These are phyloP conservation scores for Drosophila murphyi DNA, from an alignment of 1,140 invertebrate species.

Conservation along the genomic window DNA sequence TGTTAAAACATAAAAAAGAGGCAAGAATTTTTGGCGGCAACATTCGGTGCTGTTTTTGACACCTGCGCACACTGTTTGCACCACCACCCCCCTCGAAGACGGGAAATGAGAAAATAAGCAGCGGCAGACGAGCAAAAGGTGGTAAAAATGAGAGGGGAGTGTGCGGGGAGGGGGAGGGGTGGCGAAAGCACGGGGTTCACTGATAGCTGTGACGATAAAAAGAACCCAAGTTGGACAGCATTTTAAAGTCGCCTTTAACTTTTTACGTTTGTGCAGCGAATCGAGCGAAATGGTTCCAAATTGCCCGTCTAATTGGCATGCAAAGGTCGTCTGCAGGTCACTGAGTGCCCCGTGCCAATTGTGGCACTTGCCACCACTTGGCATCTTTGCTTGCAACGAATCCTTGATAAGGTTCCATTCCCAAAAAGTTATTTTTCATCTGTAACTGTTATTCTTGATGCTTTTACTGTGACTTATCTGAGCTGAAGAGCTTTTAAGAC, in stretches of 20 bases:
- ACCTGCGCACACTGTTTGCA: constrained; percentile 63
- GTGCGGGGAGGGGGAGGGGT: background rate
- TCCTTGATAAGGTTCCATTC: too few relatives aligned
- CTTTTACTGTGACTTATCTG: too few relatives aligned
- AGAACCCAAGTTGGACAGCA: constrained; percentile 20
- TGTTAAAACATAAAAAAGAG: constrained; percentile 77
- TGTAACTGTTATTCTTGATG: too few relatives aligned
- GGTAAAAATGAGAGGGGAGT: too few relatives aligned
- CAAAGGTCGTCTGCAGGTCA: constrained; percentile 72
- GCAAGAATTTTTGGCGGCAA: constrained; percentile 33
- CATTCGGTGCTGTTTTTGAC: constrained; percentile 67
- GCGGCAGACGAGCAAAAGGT: constrained; percentile 31
- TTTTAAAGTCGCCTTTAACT: constrained; percentile 56
- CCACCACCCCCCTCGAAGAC: constrained; percentile 28
- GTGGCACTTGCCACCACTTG: background rate
- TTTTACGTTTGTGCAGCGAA: constrained; percentile 46
- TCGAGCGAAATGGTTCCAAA: constrained; percentile 48
- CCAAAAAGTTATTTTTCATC: too few relatives aligned
- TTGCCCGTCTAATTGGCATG: constrained; percentile 76
- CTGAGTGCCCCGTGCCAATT: constrained; percentile 16
- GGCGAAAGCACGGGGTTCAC: too few relatives aligned
- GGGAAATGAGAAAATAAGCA: constrained; percentile 80
- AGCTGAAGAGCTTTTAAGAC: too few relatives aligned
- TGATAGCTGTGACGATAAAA: constrained; percentile 51
- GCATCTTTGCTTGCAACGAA: too few relatives aligned